Evolutionary conservation across 2,797 vertebrate genomes (phyloP).

Genomic region (Melanotaenia trifasciata): DNA sequence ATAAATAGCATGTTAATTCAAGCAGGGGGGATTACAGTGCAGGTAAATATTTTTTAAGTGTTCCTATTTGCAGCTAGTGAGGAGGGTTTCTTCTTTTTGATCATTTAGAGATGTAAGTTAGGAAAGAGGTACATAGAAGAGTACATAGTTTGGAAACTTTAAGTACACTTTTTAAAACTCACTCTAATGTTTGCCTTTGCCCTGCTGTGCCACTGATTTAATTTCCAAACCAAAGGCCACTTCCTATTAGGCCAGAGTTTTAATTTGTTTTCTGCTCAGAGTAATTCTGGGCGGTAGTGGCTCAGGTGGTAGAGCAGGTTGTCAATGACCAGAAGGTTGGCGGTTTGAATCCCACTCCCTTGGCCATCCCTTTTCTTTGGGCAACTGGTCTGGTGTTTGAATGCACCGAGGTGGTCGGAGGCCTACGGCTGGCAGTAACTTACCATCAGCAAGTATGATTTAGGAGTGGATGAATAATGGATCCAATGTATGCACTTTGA

Average conservation of each 20-base stretch:
- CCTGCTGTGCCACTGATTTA: conserved; percentile 24
- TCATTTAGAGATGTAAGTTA: conserved; percentile 11
- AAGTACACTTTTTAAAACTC: conserved; percentile 15
- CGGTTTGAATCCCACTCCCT: too few species aligned
- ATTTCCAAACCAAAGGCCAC: conserved; percentile 24
- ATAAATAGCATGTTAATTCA: conserved; percentile 16
- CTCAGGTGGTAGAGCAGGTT: too few species aligned
- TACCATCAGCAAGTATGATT: too few species aligned
- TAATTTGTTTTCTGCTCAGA: neutral
- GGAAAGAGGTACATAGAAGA: neutral
- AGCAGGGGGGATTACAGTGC: neutral
- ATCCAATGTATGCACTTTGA: too few species aligned
- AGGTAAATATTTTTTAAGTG: neutral
- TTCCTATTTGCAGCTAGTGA: conserved; percentile 14
- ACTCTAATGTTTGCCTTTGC: conserved; percentile 19
- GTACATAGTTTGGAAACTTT: conserved; percentile 3
- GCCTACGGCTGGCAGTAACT: too few species aligned
- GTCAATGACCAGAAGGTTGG: too few species aligned
- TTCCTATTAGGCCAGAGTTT: conserved; percentile 43
- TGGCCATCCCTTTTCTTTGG: too few species aligned
- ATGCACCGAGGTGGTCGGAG: too few species aligned
- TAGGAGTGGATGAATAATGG: too few species aligned
- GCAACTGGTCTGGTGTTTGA: too few species aligned
- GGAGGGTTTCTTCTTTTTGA: conserved; percentile 11
- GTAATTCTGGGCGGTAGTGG: too few species aligned